phyloP scores from a whole-genome alignment of 2,797 vertebrate genomes.

The Leontopithecus rosalia region DNA sequence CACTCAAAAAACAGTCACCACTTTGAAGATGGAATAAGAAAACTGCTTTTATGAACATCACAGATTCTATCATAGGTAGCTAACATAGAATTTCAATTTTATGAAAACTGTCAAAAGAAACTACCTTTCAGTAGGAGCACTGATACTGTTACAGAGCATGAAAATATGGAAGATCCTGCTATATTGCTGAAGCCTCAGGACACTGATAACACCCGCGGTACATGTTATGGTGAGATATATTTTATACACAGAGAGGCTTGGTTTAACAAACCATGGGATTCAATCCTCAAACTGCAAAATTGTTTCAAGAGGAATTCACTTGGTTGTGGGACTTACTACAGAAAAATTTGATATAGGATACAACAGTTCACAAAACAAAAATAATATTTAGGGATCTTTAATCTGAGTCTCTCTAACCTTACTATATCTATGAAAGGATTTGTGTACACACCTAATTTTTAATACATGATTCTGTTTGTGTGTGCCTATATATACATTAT shows the following conservation, averaged over 20 bases:
- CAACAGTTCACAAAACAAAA: not conserved
- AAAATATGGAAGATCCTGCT: not conserved
- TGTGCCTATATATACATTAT: not conserved
- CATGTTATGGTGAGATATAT: not conserved
- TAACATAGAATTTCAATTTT: slow-evolving; percentile 69
- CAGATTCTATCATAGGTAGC: slow-evolving; percentile 38
- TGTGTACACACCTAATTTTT: not conserved
- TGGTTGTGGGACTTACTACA: not conserved
- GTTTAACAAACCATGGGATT: not conserved
- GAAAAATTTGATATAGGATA: not conserved
- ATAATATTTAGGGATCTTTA: not conserved
- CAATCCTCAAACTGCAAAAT: not conserved
- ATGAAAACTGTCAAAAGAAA: slow-evolving; percentile 64
- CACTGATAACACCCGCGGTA: not conserved
- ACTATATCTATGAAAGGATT: not conserved
- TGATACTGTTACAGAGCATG: not conserved
- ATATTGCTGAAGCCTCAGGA: not conserved
- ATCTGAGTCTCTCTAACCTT: not conserved
- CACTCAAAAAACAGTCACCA: slow-evolving; percentile 74
- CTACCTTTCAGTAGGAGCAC: not conserved
- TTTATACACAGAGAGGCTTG: not conserved
- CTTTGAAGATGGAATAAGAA: slow-evolving; percentile 74
- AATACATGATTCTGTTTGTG: not conserved
- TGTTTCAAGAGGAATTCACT: not conserved
- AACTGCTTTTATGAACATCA: slow-evolving; percentile 69